Base-by-base conservation (phyloP, 2,797 vertebrate genomes). In the Clarias platycephalus region DNA sequence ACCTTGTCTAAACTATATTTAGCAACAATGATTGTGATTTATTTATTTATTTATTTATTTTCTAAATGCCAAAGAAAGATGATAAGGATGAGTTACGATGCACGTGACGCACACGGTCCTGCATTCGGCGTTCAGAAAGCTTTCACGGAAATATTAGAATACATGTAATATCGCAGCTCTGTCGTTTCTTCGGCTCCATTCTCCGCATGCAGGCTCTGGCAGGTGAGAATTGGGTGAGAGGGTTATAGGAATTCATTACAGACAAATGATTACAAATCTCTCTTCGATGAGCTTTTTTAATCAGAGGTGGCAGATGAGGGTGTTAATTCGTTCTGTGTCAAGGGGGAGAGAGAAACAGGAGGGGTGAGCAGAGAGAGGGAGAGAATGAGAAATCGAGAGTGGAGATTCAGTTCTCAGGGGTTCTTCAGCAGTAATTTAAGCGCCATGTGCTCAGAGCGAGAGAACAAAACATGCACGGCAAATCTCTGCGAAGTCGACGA, bases 381-480 rank as follows among this genome's bases (percentile, higher is more conserved):
- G 77, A 37, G 70, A 78, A 88, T 72, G 85, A 86, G 85, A 87
- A 71, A 86, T 88, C 88, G 90, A 55, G 87, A 89, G 84, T 34
- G 70, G 77, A 85, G 91, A 89, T 84, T 57, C 84, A 66, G 90
- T 91, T 91, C 92, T 94, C 92, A 89, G 92, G 90, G 89, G 91
- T 90, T 92, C 89, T 93, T 93, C 88, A 89, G 85, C 88, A 89
- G 90, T 91, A 94, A 93, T 94, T 92, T 91, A 93, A 92, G 91
- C 89, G 88, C 89, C 86, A 86, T 85, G 91, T 89, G 89, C 80
- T 74, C 85, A 82, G 91, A 93, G 91, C 91, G 90, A 68, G 67
- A 81, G 71, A 81, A 90, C 63, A 58, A 83, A 55, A 90, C 90
- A 85, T 91, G n/a, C 88, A 90, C 57, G 3, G 81, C 81, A 85